Evolutionary conservation across 1,140 invertebrate species (phyloP).

Genomic region (Drosophila novamexicana): DNA sequence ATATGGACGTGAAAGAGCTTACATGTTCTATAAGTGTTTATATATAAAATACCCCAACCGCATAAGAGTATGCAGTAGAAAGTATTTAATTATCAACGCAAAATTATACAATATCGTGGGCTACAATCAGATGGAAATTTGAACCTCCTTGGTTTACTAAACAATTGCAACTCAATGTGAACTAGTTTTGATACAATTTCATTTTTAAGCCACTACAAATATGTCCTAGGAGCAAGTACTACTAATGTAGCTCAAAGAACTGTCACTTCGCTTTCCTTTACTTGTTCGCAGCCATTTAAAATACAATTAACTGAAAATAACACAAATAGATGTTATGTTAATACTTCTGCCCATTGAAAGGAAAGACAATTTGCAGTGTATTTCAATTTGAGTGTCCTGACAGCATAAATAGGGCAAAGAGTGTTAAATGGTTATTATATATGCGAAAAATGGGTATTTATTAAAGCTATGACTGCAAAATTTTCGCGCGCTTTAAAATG

Average conservation of each 20-base stretch:
- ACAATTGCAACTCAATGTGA: not conserved
- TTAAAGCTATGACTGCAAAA: conserved; percentile 42
- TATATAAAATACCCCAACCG: not conserved
- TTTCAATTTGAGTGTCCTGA: conserved; percentile 21
- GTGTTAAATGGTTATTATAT: conserved; percentile 47
- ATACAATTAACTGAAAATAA: conserved; percentile 57
- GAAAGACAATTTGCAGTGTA: conserved; percentile 39
- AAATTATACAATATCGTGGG: not conserved
- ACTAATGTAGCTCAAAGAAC: too few relatives aligned
- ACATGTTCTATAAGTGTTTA: too few relatives aligned
- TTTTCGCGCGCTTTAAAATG: conserved; percentile 46
- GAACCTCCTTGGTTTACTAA: too few relatives aligned
- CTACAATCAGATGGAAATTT: too few relatives aligned
- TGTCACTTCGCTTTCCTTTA: too few relatives aligned
- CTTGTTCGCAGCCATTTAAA: not conserved
- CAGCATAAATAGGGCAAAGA: conserved; percentile 56
- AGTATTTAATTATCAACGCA: not conserved
- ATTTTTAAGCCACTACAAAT: too few relatives aligned
- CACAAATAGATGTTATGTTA: conserved; percentile 41
- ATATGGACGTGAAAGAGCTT: too few relatives aligned
- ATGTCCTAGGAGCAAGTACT: too few relatives aligned
- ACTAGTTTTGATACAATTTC: too few relatives aligned
- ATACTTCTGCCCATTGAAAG: conserved; percentile 37
- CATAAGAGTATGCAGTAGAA: not conserved
- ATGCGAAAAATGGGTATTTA: conserved; percentile 4